phyloP scores from a whole-genome alignment of 2,113 vertebrate species.

The Meles meles region DNA sequence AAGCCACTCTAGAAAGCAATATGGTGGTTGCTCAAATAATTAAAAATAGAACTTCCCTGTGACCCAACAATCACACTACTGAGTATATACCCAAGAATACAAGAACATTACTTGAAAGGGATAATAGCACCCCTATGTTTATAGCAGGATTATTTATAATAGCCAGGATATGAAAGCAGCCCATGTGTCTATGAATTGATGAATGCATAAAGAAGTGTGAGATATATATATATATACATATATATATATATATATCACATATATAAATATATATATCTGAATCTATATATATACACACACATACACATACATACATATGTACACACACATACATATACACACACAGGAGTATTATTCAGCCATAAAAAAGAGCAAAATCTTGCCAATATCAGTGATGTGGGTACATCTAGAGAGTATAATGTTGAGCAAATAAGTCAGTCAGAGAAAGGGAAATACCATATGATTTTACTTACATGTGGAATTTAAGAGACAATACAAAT shows the following conservation, averaged over 20 bases:
- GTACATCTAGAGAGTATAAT: background rate
- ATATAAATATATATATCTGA: too few species aligned
- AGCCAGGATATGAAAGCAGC: background rate
- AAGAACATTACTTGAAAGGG: background rate
- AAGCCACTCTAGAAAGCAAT: background rate
- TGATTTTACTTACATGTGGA: background rate
- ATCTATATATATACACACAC: too few species aligned
- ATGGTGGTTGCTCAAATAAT: background rate
- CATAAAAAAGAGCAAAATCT: background rate
- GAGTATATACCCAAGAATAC: background rate
- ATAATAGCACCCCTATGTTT: background rate
- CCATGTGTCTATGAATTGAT: too few species aligned
- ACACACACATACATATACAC: too few species aligned
- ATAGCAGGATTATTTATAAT: background rate
- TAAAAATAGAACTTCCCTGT: background rate
- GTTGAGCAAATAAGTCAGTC: background rate
- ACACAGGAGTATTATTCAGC: background rate
- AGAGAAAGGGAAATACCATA: background rate
- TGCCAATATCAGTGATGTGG: background rate
- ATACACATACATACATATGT: too few species aligned
- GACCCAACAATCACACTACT: background rate
- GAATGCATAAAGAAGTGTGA: too few species aligned
- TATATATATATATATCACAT: too few species aligned
- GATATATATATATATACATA: too few species aligned
- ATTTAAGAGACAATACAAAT: background rate